Base-by-base conservation (phyloP, 1,140 invertebrate species). In the Chironomus tepperi region DNA sequence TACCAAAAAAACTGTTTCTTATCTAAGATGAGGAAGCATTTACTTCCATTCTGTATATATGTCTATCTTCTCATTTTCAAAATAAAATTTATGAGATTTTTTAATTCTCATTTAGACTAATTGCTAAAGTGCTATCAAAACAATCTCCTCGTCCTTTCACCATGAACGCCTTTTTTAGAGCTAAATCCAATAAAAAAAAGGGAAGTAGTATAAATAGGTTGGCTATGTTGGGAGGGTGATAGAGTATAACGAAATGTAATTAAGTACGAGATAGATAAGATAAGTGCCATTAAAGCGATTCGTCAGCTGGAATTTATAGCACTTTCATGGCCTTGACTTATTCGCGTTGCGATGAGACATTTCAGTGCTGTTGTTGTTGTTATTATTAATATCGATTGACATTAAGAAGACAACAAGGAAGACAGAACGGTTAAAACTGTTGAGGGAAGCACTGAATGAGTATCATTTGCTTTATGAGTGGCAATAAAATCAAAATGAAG, bases 251-350 rank as follows among this genome's bases (percentile, higher is more conserved):
- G 65, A 70, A 18, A 70, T 70, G 65, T 70, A 70, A 70, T 70
- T 70, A 70, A 70, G n/a, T 57, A n/a, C 12, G 47, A 57, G 65
- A 18, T 2, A 19, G 65, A 70, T 70, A 70, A 70, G 65, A 70
- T 18, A 70, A 70, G 65, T 70, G 18, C 65, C 16, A 70, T 70
- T 70, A 70, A 70, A 70, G 18, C 10, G 65, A 70, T 70, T 19
- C 16, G 19, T 21, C 65, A 70, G 65, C 10, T 70, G 65, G 19
- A 70, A 70, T 70, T 70, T 70, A 70, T 70, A 10, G 65, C 16
- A 21, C 65, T 70, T 57, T 70, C 8, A 57, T 57, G 47, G 47
- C 9, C 47, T 5, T 57, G 12, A 57, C 12, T 34, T 34, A 1
- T 34, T 34, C 24, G 24, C 24, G 24, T 34, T 34, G 24, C 5